These are phyloP conservation scores for Scolopax rusticola DNA, from an alignment of 2,797 vertebrate species.

Conservation along the genomic window DNA sequence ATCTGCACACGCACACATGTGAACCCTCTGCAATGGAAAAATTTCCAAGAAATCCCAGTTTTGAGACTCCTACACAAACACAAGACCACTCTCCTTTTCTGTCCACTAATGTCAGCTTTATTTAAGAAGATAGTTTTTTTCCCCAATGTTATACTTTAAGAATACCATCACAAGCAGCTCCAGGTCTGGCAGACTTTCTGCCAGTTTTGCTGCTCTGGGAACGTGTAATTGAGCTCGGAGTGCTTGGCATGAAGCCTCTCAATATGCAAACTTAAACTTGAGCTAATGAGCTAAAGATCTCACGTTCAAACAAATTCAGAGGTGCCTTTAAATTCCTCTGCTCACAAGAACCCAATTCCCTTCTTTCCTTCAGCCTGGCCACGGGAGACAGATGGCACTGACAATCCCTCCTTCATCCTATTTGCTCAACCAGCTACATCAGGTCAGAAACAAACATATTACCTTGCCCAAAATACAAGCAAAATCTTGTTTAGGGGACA, in stretches of 20 bases:
- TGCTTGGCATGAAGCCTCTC: not conserved
- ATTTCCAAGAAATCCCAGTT: not conserved
- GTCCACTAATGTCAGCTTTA: not conserved
- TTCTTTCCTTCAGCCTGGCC: not conserved
- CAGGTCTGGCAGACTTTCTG: not conserved
- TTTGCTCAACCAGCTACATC: not conserved
- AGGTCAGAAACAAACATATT: not conserved
- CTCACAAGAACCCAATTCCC: not conserved
- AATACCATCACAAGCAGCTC: not conserved
- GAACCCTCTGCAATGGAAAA: not conserved
- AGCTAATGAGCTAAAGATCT: not conserved
- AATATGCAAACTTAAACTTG: not conserved
- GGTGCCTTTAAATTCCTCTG: not conserved
- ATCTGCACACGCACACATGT: rapidly evolving
- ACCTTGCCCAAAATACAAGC: not conserved
- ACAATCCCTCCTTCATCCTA: not conserved
- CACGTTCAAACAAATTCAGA: not conserved
- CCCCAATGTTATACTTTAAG: not conserved
- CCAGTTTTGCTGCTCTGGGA: conserved; percentile 23
- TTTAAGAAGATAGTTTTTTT: not conserved
- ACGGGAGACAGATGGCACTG: not conserved
- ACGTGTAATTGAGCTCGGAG: not conserved
- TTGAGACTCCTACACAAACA: not conserved
- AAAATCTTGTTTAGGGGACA: not conserved
- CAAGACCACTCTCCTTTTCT: not conserved